A percentile compares a stretch with the other conserved stretches of the same genome.
phyloP scores from a whole-genome alignment of 1,140 invertebrate species.

The Pectinophora gossypiella region DNA sequence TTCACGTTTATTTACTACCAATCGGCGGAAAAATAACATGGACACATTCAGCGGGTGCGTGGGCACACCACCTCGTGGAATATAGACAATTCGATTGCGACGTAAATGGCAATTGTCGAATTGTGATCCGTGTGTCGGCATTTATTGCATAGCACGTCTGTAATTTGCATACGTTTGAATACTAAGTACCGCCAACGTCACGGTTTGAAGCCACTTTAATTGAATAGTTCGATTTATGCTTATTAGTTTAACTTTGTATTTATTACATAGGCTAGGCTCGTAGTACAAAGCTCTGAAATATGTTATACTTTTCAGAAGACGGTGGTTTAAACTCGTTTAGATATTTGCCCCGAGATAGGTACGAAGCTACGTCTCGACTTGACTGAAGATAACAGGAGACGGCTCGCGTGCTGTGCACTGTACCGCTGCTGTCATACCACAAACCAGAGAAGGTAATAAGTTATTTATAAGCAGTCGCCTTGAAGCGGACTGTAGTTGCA shows the following conservation, averaged over 20 bases:
- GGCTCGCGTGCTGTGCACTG: conserved; percentile 24
- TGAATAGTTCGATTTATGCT: conserved; percentile 70
- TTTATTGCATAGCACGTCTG: conserved; percentile 74
- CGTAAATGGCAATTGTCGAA: conserved; percentile 71
- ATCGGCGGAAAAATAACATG: background rate
- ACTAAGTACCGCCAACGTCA: conserved; percentile 64
- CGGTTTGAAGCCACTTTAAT: conserved; percentile 69
- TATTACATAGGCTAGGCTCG: conserved; percentile 12
- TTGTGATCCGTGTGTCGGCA: conserved; percentile 71
- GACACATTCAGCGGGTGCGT: background rate
- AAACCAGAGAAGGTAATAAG: conserved; percentile 29
- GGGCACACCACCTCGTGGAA: background rate
- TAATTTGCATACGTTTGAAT: conserved; percentile 75
- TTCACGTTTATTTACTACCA: background rate
- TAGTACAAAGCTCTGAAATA: background rate
- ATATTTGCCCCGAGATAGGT: background rate
- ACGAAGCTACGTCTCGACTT: conserved; percentile 8
- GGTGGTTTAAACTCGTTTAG: background rate
- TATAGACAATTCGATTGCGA: conserved; percentile 51
- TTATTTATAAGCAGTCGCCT: conserved; percentile 48
- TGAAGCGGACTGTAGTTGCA: conserved; percentile 21
- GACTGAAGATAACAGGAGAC: conserved; percentile 20
- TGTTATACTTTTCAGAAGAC: background rate
- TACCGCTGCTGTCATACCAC: conserved; percentile 20
- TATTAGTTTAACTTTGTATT: conserved; percentile 55